These are phyloP conservation scores for Xerus rutilus DNA, from an alignment of 2,797 vertebrate species.

Conservation along the genomic window DNA sequence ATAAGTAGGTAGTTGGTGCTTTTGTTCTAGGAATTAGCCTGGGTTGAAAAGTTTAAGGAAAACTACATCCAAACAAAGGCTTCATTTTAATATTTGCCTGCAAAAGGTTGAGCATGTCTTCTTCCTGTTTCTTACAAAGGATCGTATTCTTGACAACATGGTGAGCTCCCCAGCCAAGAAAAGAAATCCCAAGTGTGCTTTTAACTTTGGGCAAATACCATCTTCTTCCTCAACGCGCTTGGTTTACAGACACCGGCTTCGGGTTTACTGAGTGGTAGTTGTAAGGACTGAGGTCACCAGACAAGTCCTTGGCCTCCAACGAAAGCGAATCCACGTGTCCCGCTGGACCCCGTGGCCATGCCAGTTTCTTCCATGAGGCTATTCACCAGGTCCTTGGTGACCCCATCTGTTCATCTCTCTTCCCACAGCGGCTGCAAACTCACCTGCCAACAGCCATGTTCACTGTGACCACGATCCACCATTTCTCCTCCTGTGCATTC, in stretches of 20 bases:
- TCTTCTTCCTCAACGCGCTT: background rate
- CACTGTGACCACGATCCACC: too few relatives aligned
- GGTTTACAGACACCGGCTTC: fast-evolving
- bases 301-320: background rate
- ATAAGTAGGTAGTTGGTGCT: background rate
- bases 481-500: fast-evolving
- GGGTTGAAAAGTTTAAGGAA: background rate
- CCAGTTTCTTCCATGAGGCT: fast-evolving
- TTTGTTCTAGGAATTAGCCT: too few relatives aligned
- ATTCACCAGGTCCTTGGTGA: fast-evolving
- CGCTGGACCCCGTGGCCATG: fast-evolving
- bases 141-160: fast-evolving
- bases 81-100: background rate
- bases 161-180: background rate
- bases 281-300: too few relatives aligned
- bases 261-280: fast-evolving
- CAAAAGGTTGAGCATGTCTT: background rate
- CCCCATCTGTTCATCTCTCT: fast-evolving
- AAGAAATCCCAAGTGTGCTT: background rate
- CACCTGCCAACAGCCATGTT: fast-evolving
- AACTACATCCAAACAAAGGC: background rate
- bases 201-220: too few relatives aligned
- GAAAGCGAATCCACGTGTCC: background rate
- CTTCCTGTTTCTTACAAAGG: background rate
- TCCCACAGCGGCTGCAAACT: too few relatives aligned